A percentile compares a stretch with the other conserved stretches of the same genome.
These are phyloP conservation scores for Cynopterus brachyotis DNA, from an alignment of 2,113 vertebrate species.

Conservation along the genomic window DNA sequence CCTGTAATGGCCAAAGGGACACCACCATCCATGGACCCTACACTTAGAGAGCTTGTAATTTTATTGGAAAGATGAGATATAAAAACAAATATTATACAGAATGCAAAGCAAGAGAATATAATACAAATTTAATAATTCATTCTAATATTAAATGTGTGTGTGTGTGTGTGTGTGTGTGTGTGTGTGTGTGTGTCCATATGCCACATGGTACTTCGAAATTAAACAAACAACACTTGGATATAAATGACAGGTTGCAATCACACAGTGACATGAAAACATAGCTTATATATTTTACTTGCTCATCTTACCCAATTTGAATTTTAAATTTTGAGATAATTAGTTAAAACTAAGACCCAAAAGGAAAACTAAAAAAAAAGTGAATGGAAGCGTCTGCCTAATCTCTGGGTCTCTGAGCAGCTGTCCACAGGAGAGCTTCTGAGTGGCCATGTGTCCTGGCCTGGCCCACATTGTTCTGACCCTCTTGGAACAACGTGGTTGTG, in stretches of 20 bases:
- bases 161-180: background rate
- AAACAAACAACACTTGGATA: background rate
- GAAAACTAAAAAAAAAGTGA: conserved; percentile 58
- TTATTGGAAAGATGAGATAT: background rate
- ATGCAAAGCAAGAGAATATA: background rate
- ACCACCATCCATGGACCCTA: rapidly evolving
- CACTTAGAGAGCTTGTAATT: background rate
- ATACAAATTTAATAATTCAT: background rate
- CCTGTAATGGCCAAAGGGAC: background rate
- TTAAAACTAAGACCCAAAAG: conserved; percentile 55
- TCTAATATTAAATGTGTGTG: background rate
- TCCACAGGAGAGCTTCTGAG: conserved; percentile 32
- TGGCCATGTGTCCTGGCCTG: conserved; percentile 47
- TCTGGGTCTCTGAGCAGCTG: conserved; percentile 69
- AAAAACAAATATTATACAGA: background rate
- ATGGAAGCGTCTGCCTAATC: conserved; percentile 58
- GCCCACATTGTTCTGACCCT: conserved; percentile 83
- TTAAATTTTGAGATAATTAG: conserved; percentile 49
- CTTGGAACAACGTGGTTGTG: conserved; percentile 81
- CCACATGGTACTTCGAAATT: background rate
- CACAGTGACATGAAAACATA: conserved; percentile 44
- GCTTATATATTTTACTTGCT: conserved; percentile 64
- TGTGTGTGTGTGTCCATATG: background rate
- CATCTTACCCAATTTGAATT: conserved; percentile 62
- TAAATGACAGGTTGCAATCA: background rate